Evolutionary conservation across 2,113 vertebrate species (phyloP), one percentile per base, ranked within the genome.

Genomic region (Pleuronectes platessa): DNA sequence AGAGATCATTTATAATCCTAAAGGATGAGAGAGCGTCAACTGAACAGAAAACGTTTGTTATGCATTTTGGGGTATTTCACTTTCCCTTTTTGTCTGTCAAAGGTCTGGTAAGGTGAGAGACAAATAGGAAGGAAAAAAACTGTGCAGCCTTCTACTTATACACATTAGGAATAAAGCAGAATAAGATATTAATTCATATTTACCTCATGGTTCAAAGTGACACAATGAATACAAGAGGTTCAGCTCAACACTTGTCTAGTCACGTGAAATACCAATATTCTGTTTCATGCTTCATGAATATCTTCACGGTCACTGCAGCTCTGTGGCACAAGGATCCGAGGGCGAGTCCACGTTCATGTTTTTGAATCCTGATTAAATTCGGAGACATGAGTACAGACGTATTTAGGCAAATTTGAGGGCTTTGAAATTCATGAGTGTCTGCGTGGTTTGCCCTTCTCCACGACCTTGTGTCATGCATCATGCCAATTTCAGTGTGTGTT

Each of bases 401-500:
- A 73, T 58, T 73, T 56, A 42, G 61, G 23, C 40, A 42, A 54
- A 81, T 59, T 60, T n/a, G 49, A 55, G 21, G 14, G 42, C n/a
- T 81, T 83, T 86, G 73, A 80, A 82, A 88, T 87, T 87, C 80
- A 87, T 10, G 64, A 80, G 69, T 47, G 21, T 78, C 71, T 72
- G 63, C 21, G 24, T 40, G 27, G 54, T 81, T 86, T 70, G 65
- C 66, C 81, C 83, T 90, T 83, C 60, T 14, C 67, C 23, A 24
- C 83, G 74, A 82, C 87, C 83, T 85, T 86, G 81, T 72, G 61
- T 83, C 54, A 27, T 55, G 26, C 58, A 45, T 80, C 74, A 88
- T 78, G 61, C 3, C 54, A 61, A 76, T 84, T 67, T 54, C 10
- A 21, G 13, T 45, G n/a, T 73, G 47, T 66, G 64, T 53, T 62